Evolutionary conservation across 2,888 invertebrate genomes (phyloP).

Genomic region (Cheilosia vernalis): DNA sequence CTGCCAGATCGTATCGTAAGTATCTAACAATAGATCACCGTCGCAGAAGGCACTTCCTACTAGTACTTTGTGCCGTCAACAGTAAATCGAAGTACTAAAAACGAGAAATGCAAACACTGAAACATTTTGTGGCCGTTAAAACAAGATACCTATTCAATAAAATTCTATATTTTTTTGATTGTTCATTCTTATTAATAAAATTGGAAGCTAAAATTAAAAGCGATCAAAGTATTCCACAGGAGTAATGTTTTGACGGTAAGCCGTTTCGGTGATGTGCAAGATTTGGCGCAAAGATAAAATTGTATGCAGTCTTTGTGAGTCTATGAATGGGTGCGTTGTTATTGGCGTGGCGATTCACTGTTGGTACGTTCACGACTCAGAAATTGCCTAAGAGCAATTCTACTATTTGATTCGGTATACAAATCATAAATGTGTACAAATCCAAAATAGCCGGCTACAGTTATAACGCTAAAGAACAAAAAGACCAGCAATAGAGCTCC

Average conservation of each 20-base stretch:
- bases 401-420: conserved; percentile 77
- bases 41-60: no score
- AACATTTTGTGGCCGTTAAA: no score
- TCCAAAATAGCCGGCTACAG: conserved; percentile 80
- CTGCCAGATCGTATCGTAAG: no score
- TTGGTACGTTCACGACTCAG: conserved; percentile 72
- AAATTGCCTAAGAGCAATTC: conserved; percentile 75
- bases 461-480: conserved; percentile 78
- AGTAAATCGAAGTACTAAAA: no score
- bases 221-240: neutral
- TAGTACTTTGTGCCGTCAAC: no score
- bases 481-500: conserved; percentile 78
- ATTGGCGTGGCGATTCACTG: conserved; percentile 8
- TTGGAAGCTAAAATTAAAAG: no score
- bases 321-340: neutral
- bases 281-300: conserved; percentile 3
- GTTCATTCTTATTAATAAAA: no score
- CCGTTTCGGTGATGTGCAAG: conserved; percentile 32
- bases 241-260: neutral
- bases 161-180: no score
- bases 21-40: no score
- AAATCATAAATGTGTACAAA: conserved; percentile 80
- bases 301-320: conserved; percentile 6
- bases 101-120: no score
- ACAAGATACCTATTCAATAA: no score